Conservation (phyloP, 2,888 invertebrate genomes). For the Andricus curvator region DNA sequence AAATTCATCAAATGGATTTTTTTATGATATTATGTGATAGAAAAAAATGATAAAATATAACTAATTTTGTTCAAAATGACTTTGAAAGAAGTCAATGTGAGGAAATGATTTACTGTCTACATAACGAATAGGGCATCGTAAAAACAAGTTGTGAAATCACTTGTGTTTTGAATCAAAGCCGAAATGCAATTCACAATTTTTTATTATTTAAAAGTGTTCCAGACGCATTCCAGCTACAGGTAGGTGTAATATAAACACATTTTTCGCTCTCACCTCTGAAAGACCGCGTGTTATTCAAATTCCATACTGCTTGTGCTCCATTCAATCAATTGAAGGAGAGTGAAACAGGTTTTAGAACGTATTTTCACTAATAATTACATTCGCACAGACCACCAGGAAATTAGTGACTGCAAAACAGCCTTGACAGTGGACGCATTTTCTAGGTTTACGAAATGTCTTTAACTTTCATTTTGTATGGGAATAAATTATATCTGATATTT, state of each 20-base stretch:
- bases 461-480: not conserved
- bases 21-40: too few species aligned
- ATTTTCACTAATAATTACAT: not conserved
- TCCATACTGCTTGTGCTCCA: constrained; percentile 13
- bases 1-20: too few species aligned
- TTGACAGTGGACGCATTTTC: constrained; percentile 15
- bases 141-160: not conserved
- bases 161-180: not conserved
- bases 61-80: too few species aligned
- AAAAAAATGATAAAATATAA: too few species aligned
- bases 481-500: too few species aligned
- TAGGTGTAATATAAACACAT: not conserved
- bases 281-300: constrained; percentile 22
- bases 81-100: too few species aligned
- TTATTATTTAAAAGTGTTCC: not conserved
- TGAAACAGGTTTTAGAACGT: constrained; percentile 3
- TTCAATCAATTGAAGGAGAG: not conserved
- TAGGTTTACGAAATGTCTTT: not conserved
- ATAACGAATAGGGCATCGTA: not conserved
- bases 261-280: constrained; percentile 17
- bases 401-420: not conserved
- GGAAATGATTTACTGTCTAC: not conserved
- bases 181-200: not conserved
- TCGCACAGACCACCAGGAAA: not conserved
- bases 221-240: not conserved